Evolutionary conservation across 2,113 vertebrate genomes (phyloP).

Genomic region (Esox niger): DNA sequence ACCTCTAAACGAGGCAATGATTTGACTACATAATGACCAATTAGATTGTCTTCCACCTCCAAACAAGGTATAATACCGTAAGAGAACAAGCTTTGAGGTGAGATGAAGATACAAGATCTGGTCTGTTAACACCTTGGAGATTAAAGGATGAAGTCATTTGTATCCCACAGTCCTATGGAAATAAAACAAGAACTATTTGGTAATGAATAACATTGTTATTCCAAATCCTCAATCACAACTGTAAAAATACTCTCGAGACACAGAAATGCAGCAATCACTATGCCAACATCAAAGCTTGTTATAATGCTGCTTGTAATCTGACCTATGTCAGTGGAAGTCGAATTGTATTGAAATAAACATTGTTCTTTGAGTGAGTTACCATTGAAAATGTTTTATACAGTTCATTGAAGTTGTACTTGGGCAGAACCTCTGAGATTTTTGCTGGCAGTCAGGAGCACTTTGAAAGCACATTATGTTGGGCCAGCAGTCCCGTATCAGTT

Average conservation of each 20-base stretch:
- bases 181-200: background rate
- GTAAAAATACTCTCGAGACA: background rate
- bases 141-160: background rate
- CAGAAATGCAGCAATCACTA: conserved; percentile 4
- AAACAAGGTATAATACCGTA: conserved; percentile 24
- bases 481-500: background rate
- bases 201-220: background rate
- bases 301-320: conserved; percentile 16
- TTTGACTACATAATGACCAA: conserved; percentile 52
- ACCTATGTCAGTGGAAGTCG: conserved; percentile 13
- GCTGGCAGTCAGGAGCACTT: background rate
- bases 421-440: conserved; percentile 11
- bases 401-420: conserved; percentile 2
- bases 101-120: background rate
- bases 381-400: conserved; percentile 5
- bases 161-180: background rate
- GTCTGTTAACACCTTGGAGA: background rate
- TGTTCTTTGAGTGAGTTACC: background rate
- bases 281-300: conserved; percentile 32
- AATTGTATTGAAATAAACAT: conserved; percentile 16
- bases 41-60: conserved; percentile 32
- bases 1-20: conserved; percentile 39
- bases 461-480: conserved; percentile 6
- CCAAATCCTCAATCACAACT: background rate
- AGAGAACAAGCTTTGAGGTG: background rate